phyloP scores from a whole-genome alignment of 2,797 vertebrate species.

The Rhadinocentrus ornatus region DNA sequence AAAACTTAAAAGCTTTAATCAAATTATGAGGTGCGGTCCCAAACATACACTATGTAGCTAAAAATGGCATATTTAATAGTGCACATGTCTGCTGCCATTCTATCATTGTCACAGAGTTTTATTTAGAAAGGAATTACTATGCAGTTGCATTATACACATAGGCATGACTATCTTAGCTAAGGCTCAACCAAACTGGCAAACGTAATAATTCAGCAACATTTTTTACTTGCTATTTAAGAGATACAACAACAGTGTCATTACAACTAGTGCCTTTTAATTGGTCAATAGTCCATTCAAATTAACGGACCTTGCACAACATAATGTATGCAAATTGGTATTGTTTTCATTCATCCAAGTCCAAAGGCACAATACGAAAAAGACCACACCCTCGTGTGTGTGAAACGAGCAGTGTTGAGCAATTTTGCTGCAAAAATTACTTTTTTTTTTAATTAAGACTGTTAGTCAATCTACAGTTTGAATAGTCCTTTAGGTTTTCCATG shows the following conservation, averaged over 20 bases:
- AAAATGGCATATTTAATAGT: neutral
- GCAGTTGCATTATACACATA: conserved; percentile 12
- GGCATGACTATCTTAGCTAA: neutral
- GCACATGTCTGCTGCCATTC: neutral
- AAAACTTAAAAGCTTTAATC: neutral
- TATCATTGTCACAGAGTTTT: neutral
- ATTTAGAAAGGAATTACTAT: neutral
- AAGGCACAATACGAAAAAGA: neutral
- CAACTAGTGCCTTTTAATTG: neutral
- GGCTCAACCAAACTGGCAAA: conserved; percentile 5
- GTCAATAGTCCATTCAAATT: neutral
- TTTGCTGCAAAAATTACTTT: neutral
- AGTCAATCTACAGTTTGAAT: neutral
- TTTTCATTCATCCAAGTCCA: conserved; percentile 3
- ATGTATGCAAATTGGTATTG: neutral
- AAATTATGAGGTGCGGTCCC: neutral
- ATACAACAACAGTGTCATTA: neutral
- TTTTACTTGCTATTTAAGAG: neutral
- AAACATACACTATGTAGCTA: neutral
- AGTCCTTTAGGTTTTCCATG: neutral
- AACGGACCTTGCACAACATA: neutral
- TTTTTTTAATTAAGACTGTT: neutral
- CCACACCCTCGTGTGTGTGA: neutral
- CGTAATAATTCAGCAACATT: neutral
- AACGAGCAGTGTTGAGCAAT: neutral